A percentile compares a stretch with the other conserved stretches of the same genome.
phyloP scores from a whole-genome alignment of 2,797 vertebrate species.

The Setipinna tenuifilis region DNA sequence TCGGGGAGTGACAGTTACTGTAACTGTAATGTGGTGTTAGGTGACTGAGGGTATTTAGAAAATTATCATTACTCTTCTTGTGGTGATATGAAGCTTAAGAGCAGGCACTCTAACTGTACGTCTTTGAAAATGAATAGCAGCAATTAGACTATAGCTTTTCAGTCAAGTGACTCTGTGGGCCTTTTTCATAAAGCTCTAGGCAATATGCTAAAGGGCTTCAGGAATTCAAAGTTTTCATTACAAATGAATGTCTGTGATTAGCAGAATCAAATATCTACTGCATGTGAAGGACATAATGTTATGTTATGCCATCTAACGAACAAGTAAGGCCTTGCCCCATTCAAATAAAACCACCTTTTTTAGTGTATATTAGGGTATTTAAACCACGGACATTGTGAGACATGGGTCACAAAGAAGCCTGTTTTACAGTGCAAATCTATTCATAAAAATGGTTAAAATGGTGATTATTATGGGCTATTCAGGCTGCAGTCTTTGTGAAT shows the following conservation, averaged over 20 bases:
- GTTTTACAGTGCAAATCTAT: too few species aligned
- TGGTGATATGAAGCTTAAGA: not conserved
- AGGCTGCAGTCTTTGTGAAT: too few species aligned
- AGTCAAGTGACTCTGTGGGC: not conserved
- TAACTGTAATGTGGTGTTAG: slow-evolving; percentile 7
- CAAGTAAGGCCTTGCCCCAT: not conserved
- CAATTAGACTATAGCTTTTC: not conserved
- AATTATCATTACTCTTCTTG: not conserved
- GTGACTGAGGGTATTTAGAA: not conserved
- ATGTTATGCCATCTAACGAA: not conserved
- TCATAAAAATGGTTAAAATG: too few species aligned
- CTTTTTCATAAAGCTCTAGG: not conserved
- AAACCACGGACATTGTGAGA: too few species aligned
- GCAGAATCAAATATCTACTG: not conserved
- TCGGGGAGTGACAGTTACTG: not conserved
- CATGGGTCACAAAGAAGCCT: too few species aligned
- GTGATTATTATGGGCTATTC: too few species aligned
- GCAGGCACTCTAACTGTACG: not conserved
- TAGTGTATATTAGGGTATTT: too few species aligned
- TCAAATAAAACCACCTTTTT: not conserved
- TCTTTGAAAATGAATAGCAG: not conserved
- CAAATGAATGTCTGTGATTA: not conserved
- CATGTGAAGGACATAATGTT: not conserved
- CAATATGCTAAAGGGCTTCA: not conserved
- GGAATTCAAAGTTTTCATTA: not conserved